Evolutionary conservation across 2,113 vertebrate species (phyloP).

Genomic region (Charadrius vociferus): DNA sequence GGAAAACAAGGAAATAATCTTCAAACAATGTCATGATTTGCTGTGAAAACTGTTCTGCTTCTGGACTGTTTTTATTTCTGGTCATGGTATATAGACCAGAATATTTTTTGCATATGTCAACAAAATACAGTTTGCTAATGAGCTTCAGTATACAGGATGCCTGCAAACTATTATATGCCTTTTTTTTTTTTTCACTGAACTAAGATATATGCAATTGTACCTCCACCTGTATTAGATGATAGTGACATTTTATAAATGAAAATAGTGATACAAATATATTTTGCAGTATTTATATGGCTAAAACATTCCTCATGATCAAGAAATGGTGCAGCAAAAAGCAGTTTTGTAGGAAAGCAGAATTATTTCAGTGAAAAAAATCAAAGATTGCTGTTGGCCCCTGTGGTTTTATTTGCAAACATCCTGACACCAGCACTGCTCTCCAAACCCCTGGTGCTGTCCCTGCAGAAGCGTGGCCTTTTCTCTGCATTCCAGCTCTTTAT

Average conservation of each 20-base stretch:
- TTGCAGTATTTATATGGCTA: background rate
- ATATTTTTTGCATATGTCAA: background rate
- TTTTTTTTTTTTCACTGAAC: background rate
- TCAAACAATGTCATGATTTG: background rate
- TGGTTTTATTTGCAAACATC: background rate
- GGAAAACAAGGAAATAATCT: background rate
- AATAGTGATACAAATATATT: background rate
- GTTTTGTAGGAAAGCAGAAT: background rate
- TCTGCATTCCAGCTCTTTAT: background rate
- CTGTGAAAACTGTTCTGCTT: background rate
- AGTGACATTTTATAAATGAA: background rate
- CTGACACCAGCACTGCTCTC: background rate
- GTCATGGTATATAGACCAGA: background rate
- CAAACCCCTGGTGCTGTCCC: background rate
- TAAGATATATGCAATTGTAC: background rate
- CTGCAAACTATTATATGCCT: background rate
- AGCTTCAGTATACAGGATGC: background rate
- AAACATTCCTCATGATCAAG: background rate
- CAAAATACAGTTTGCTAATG: background rate
- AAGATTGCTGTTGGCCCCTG: background rate
- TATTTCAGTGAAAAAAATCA: background rate
- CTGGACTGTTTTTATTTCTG: background rate
- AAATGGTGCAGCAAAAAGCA: background rate
- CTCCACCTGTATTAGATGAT: background rate
- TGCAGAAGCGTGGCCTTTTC: background rate